These are phyloP conservation scores for Pygathrix nemaeus DNA, from an alignment of 2,113 vertebrate genomes.

Conservation along the genomic window DNA sequence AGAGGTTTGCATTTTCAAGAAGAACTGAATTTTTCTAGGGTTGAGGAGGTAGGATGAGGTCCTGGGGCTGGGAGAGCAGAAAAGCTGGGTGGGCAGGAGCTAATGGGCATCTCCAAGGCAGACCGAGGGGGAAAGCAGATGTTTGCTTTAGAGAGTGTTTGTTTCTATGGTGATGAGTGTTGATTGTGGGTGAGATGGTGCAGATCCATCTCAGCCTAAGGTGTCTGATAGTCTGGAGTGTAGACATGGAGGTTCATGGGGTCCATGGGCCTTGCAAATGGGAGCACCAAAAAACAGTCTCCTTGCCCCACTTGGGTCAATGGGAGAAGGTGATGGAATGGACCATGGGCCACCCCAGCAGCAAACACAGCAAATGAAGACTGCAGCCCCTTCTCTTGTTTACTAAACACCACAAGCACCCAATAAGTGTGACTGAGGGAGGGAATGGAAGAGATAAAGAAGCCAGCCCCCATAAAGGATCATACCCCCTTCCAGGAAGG, in stretches of 20 bases:
- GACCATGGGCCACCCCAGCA: background rate
- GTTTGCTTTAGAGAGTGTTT: background rate
- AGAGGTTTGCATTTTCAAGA: background rate
- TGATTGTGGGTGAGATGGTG: background rate
- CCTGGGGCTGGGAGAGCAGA: background rate
- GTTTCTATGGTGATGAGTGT: background rate
- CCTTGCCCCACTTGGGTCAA: background rate
- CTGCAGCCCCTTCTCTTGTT: background rate
- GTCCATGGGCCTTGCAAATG: fast-evolving
- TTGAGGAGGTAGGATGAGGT: fast-evolving
- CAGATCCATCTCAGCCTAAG: fast-evolving
- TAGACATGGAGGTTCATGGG: background rate
- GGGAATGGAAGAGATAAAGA: background rate
- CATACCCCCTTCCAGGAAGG: background rate
- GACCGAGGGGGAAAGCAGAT: background rate
- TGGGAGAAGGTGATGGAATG: fast-evolving
- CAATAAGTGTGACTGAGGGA: background rate
- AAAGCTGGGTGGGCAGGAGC: background rate
- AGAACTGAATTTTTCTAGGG: background rate
- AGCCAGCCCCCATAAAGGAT: background rate
- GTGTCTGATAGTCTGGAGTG: fast-evolving
- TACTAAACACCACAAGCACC: background rate
- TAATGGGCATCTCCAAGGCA: background rate
- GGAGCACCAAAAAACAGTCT: background rate
- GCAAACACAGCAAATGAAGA: background rate